Evolutionary conservation across 1,140 invertebrate genomes (phyloP).

Genomic region (Aphis gossypii): DNA sequence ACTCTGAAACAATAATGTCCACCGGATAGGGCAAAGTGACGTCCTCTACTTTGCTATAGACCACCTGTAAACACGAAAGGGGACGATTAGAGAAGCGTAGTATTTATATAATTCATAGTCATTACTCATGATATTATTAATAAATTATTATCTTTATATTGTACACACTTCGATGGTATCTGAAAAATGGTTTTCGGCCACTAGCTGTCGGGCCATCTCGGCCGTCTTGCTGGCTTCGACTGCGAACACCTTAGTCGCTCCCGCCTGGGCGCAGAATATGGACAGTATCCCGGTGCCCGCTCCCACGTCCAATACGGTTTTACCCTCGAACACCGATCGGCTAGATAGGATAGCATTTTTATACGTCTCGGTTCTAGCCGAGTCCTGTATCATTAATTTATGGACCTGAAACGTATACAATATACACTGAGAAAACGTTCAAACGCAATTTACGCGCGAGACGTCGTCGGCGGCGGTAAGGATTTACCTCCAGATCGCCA

Average conservation of each 20-base stretch:
- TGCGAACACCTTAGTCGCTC: constrained; percentile 88
- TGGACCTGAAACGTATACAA: constrained; percentile 70
- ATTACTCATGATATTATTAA: neutral
- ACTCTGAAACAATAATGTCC: constrained; percentile 97
- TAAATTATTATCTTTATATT: neutral
- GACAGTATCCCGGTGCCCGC: constrained; percentile 91
- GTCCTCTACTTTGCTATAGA: constrained; percentile 74
- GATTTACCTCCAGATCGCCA: constrained; percentile 32
- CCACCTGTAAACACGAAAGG: constrained; percentile 64
- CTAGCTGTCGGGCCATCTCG: constrained; percentile 82
- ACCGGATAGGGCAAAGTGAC: constrained; percentile 78
- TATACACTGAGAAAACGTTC: neutral
- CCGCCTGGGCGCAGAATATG: constrained; percentile 93
- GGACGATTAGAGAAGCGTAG: neutral
- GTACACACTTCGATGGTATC: constrained; percentile 70
- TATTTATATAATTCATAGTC: too few species aligned
- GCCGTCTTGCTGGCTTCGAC: constrained; percentile 90
- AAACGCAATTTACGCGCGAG: neutral
- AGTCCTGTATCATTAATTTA: constrained; percentile 81
- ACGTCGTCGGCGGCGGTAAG: neutral
- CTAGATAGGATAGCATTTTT: constrained; percentile 90
- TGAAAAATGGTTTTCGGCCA: constrained; percentile 74
- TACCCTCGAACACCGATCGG: constrained; percentile 72
- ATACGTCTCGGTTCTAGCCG: constrained; percentile 91
- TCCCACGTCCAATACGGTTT: constrained; percentile 90